Evolutionary conservation across 1,140 invertebrate species (phyloP).

Genomic region (Calephelis nemesis): DNA sequence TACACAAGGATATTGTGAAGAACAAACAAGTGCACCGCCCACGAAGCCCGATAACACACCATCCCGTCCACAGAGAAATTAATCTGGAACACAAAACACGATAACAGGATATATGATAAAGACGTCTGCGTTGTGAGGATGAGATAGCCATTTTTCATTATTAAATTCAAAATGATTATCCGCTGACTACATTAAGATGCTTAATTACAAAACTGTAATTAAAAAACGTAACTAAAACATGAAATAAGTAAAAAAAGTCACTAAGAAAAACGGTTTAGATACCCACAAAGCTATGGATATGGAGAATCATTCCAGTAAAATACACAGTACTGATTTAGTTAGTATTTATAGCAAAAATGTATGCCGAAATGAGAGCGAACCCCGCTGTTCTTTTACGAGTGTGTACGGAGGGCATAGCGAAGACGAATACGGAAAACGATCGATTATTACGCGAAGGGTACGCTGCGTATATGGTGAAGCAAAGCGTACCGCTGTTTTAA

Average conservation of each 20-base stretch:
- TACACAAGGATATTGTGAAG: constrained; percentile 70
- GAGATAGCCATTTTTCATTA: constrained; percentile 26
- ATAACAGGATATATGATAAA: constrained; percentile 69
- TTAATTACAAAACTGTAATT: not conserved
- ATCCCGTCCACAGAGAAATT: constrained; percentile 67
- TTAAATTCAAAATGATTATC: not conserved
- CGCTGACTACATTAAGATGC: not conserved
- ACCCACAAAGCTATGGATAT: constrained; percentile 38
- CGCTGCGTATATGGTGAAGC: constrained; percentile 52
- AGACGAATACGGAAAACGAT: constrained; percentile 60
- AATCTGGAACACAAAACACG: constrained; percentile 66
- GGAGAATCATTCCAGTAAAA: constrained; percentile 57
- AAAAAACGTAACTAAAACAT: not conserved
- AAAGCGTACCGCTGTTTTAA: constrained; percentile 60
- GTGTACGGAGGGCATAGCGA: constrained; percentile 46
- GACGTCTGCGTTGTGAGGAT: constrained; percentile 43
- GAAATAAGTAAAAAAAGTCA: constrained; percentile 25
- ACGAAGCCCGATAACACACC: constrained; percentile 60
- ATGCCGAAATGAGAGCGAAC: constrained; percentile 50
- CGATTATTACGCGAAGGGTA: constrained; percentile 54
- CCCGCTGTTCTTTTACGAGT: constrained; percentile 37
- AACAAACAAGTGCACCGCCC: constrained; percentile 64
- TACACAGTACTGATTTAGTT: constrained; percentile 64
- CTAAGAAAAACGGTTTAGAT: constrained; percentile 31
- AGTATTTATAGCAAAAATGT: constrained; percentile 54